These are phyloP conservation scores for Aleadryas rufinucha DNA, from an alignment of 2,113 vertebrate species.

Conservation along the genomic window DNA sequence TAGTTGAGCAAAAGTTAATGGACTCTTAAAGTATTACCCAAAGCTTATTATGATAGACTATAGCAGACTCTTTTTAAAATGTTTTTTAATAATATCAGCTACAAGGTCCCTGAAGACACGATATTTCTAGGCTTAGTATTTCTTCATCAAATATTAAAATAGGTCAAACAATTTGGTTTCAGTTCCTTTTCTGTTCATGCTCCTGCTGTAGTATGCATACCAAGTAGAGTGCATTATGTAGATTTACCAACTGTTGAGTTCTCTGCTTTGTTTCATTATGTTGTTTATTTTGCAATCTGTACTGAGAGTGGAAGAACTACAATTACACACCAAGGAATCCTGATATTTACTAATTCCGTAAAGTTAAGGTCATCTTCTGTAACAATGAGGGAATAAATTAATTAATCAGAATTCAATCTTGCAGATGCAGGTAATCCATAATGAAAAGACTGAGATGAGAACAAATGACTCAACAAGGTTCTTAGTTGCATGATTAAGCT, in stretches of 20 bases:
- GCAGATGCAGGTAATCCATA: not conserved
- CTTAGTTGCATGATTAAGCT: not conserved
- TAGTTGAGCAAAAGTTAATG: conserved; percentile 62
- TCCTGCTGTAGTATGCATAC: not conserved
- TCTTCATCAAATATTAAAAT: conserved; percentile 66
- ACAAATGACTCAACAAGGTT: not conserved
- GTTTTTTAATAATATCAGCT: conserved; percentile 44
- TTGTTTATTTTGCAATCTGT: conserved; percentile 1
- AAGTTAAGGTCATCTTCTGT: not conserved
- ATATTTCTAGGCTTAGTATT: conserved; percentile 13
- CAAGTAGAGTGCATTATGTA: not conserved
- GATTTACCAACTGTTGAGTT: conserved; percentile 13
- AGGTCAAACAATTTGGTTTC: conserved; percentile 26
- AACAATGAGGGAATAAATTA: not conserved
- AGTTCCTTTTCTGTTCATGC: not conserved
- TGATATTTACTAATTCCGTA: not conserved
- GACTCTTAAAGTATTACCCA: conserved; percentile 57
- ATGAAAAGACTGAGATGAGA: not conserved
- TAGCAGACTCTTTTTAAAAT: conserved; percentile 1
- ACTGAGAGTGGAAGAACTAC: not conserved
- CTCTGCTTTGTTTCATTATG: not conserved
- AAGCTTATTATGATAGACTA: conserved; percentile 56
- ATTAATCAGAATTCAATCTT: not conserved
- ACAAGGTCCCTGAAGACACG: conserved; percentile 5
- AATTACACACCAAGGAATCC: not conserved